phyloP scores from a whole-genome alignment of 1,140 invertebrate genomes.

The Drosophila auraria region DNA sequence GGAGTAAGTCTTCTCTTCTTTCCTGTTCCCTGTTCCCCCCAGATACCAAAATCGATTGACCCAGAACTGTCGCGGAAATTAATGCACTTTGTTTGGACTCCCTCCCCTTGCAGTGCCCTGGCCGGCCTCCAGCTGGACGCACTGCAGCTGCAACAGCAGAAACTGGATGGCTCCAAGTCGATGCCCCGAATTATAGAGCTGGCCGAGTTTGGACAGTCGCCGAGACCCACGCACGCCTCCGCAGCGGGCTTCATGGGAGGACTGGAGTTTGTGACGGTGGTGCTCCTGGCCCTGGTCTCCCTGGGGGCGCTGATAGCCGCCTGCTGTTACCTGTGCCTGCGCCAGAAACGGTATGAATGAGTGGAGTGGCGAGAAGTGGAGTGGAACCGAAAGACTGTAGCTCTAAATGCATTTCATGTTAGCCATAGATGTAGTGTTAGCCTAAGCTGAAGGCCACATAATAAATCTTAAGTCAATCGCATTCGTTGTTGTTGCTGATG shows the following conservation, averaged over 20 bases:
- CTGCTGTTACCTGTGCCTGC: conserved; percentile 91
- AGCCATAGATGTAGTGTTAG: conserved; percentile 44
- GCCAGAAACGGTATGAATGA: conserved; percentile 87
- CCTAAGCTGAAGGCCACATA: conserved; percentile 48
- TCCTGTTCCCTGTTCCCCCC: not conserved
- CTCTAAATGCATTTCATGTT: conserved; percentile 45
- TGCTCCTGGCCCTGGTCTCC: conserved; percentile 91
- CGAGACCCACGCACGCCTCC: conserved; percentile 59
- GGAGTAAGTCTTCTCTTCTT: conserved; percentile 87
- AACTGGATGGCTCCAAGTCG: conserved; percentile 51
- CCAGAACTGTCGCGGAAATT: conserved; percentile 28
- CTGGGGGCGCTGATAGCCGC: conserved; percentile 91
- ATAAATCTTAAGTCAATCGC: conserved; percentile 68
- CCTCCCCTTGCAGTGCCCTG: conserved; percentile 44
- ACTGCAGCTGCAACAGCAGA: conserved; percentile 70
- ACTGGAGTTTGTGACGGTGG: conserved; percentile 91
- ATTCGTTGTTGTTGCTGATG: conserved; percentile 52
- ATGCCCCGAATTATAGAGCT: conserved; percentile 87
- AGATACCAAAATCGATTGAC: conserved; percentile 20
- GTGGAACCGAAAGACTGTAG: conserved; percentile 43
- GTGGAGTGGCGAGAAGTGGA: conserved; percentile 6
- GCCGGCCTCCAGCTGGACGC: conserved; percentile 74
- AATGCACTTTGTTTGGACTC: conserved; percentile 12
- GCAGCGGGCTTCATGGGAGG: conserved; percentile 86
- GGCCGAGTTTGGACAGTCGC: conserved; percentile 85